These are phyloP conservation scores for Calcarius lapponicus DNA, from an alignment of 2,797 vertebrate genomes.

Conservation along the genomic window DNA sequence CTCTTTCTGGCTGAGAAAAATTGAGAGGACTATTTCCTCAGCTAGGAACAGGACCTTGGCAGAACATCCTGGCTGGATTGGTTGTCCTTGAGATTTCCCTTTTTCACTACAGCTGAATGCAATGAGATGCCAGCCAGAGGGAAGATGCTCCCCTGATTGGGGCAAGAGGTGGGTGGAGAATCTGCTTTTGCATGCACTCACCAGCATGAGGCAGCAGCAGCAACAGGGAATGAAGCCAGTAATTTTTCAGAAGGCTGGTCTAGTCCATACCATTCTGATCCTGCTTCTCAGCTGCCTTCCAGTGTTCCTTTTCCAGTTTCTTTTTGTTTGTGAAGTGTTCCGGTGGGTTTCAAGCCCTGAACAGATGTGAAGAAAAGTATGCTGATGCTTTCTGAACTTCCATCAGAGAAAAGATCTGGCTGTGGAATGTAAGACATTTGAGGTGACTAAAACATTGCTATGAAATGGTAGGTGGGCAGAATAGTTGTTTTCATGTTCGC, in stretches of 20 bases:
- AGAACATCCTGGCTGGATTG: slow-evolving; percentile 41
- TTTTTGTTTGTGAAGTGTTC: background rate
- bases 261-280: background rate
- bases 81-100: slow-evolving; percentile 57
- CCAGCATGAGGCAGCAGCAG: background rate
- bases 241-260: slow-evolving; percentile 1
- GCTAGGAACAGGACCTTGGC: slow-evolving; percentile 59
- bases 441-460: background rate
- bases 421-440: background rate
- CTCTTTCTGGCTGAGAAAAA: slow-evolving; percentile 49
- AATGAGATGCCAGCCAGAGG: slow-evolving; percentile 23
- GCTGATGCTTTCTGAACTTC: background rate
- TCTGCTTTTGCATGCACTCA: slow-evolving; percentile 22
- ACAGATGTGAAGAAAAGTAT: background rate
- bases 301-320: background rate
- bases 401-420: background rate
- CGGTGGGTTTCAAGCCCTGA: background rate
- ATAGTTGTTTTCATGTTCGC: background rate
- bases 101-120: slow-evolving; percentile 50
- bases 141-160: slow-evolving; percentile 6
- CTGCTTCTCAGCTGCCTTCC: background rate
- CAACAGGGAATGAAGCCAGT: background rate
- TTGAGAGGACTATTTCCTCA: slow-evolving; percentile 55
- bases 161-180: background rate
- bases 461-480: background rate